Conservation (phyloP, 2,113 vertebrate species). For the Gyps fulvus region DNA sequence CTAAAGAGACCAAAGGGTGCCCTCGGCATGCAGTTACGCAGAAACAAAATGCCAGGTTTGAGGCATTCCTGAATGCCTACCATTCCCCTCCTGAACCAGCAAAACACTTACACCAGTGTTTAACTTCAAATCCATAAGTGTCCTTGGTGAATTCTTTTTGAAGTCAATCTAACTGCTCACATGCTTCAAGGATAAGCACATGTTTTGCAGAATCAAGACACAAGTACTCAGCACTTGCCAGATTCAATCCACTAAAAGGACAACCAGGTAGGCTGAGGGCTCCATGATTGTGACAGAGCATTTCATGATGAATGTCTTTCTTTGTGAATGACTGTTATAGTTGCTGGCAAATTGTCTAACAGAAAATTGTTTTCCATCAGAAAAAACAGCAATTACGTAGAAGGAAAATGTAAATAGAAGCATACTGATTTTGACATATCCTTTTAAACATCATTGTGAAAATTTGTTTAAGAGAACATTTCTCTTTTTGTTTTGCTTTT, state of each 20-base stretch:
- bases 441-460: background rate
- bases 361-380: constrained; percentile 6
- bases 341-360: background rate
- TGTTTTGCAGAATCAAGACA: background rate
- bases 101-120: constrained; percentile 9
- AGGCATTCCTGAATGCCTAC: background rate
- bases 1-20: background rate
- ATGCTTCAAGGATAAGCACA: constrained; percentile 11
- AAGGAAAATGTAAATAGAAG: background rate
- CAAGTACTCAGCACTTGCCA: background rate
- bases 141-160: background rate
- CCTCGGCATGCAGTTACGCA: background rate
- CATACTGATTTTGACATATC: background rate
- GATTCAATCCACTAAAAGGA: background rate
- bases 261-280: background rate
- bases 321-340: background rate
- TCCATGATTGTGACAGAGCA: background rate
- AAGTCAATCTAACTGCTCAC: background rate
- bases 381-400: background rate
- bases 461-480: background rate
- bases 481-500: background rate
- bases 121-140: background rate
- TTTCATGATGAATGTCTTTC: background rate
- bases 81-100: background rate
- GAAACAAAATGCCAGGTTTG: background rate